phyloP scores from a whole-genome alignment of 2,888 invertebrate species.

The Seira musarum region DNA sequence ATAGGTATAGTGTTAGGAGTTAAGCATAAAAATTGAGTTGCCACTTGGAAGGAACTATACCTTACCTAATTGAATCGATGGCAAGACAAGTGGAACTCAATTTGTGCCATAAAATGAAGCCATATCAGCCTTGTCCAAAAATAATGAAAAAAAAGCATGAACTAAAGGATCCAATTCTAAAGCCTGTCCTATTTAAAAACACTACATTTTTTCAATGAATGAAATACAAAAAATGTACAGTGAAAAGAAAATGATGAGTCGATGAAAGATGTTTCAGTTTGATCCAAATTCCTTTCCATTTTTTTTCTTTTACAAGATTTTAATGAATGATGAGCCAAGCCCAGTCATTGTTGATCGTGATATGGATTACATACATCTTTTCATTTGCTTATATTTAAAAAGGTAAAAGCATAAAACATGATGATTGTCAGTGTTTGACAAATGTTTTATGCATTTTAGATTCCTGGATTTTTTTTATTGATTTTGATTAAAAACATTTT shows the following conservation, averaged over 20 bases:
- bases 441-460: too few species aligned
- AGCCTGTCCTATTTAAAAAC: constrained; percentile 52
- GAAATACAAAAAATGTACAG: not conserved
- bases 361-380: too few species aligned
- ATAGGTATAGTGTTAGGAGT: not conserved
- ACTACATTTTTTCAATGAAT: not conserved
- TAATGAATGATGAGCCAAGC: not conserved
- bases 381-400: too few species aligned
- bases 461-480: too few species aligned
- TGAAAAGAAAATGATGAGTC: too few species aligned
- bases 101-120: constrained; percentile 69
- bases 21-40: constrained; percentile 4
- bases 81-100: constrained; percentile 47
- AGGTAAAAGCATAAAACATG: too few species aligned
- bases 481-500: not conserved
- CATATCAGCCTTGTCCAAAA: constrained; percentile 69
- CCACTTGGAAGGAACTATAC: not conserved
- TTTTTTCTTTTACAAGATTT: too few species aligned
- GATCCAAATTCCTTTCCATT: not conserved
- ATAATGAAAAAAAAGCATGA: constrained; percentile 55
- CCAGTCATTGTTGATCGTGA: not conserved
- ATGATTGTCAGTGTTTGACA: too few species aligned
- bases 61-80: too few species aligned
- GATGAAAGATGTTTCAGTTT: not conserved
- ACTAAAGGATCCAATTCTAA: constrained; percentile 61